Evolutionary conservation across 2,797 vertebrate species (phyloP).

Genomic region (Micrastur ruficollis): DNA sequence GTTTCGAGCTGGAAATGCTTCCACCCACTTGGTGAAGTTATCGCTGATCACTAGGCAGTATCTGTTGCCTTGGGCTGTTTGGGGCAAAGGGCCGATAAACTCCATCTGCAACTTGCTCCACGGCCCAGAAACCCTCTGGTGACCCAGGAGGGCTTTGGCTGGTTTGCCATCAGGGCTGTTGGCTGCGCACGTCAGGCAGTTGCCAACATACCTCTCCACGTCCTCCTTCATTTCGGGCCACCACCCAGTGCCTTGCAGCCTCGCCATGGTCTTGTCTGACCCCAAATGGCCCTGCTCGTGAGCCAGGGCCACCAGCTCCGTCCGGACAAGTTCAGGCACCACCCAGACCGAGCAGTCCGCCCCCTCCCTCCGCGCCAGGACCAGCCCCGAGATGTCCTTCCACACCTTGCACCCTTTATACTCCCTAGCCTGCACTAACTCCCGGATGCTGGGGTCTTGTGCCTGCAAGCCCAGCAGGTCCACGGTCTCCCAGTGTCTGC

Average conservation of each 20-base stretch:
- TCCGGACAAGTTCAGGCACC: constrained; percentile 30
- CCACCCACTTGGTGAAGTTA: constrained; percentile 48
- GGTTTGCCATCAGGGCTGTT: constrained; percentile 11
- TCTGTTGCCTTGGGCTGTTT: constrained; percentile 53
- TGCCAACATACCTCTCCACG: constrained; percentile 54
- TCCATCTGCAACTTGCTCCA: constrained; percentile 63
- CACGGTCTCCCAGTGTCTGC: background rate
- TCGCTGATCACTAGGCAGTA: constrained; percentile 58
- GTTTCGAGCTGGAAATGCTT: constrained; percentile 24
- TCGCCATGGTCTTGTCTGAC: constrained; percentile 52
- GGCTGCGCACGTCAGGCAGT: constrained; percentile 33
- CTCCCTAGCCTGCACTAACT: background rate
- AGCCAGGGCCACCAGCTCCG: constrained; percentile 49
- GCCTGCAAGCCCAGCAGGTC: constrained; percentile 50
- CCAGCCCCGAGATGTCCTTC: constrained; percentile 17
- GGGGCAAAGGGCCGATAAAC: constrained; percentile 51
- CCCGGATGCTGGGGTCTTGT: constrained; percentile 1
- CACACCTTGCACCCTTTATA: constrained; percentile 62
- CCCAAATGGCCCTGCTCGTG: constrained; percentile 55
- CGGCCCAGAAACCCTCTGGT: constrained; percentile 46
- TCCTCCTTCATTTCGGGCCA: constrained; percentile 63
- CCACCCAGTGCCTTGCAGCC: constrained; percentile 41
- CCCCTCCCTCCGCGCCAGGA: constrained; percentile 19
- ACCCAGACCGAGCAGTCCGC: constrained; percentile 38
- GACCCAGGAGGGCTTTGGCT: constrained; percentile 7